Percentiles rank a stretch among this genome's conserved stretches.
Conservation (phyloP, 2,888 invertebrate species). For the Stenolophus ochropezus region DNA sequence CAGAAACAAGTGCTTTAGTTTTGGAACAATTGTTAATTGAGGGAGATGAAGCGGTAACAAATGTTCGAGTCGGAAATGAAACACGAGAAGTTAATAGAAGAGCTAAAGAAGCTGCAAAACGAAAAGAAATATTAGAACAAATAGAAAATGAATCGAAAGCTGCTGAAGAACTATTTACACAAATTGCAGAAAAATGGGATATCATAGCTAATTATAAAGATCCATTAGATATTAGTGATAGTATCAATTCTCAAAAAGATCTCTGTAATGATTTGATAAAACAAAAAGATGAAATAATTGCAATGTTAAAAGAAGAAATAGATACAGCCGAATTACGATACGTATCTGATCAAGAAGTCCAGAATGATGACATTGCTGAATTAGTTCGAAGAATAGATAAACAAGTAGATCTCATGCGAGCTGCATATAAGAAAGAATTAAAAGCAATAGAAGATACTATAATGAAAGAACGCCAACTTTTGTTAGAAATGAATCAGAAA, state of each 20-base stretch:
- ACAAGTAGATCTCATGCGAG: conserved; percentile 84
- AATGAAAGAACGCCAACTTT: conserved; percentile 78
- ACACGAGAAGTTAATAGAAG: conserved; percentile 80
- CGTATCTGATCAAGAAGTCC: conserved; percentile 77
- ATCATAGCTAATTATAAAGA: conserved; percentile 78
- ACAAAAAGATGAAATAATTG: conserved; percentile 83
- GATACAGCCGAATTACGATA: conserved; percentile 80
- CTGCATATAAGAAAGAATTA: conserved; percentile 85
- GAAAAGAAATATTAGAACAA: conserved; percentile 74
- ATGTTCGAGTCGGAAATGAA: conserved; percentile 85
- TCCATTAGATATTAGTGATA: conserved; percentile 83
- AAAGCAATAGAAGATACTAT: conserved; percentile 83
- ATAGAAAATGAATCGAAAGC: conserved; percentile 81
- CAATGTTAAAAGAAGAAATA: conserved; percentile 81
- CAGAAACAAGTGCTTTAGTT: conserved; percentile 78
- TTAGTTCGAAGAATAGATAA: conserved; percentile 89
- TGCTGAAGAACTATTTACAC: conserved; percentile 79
- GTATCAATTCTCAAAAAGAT: conserved; percentile 80
- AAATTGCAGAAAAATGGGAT: conserved; percentile 82
- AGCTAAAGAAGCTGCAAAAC: conserved; percentile 74
- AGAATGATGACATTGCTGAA: conserved; percentile 88
- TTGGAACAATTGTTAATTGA: conserved; percentile 80
- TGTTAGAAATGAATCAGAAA: conserved; percentile 78
- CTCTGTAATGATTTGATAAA: conserved; percentile 80
- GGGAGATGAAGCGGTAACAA: conserved; percentile 84